A percentile compares a stretch with the other conserved stretches of the same genome.
phyloP scores from a whole-genome alignment of 2,113 vertebrate genomes.

The Melanerpes aurifrons region DNA sequence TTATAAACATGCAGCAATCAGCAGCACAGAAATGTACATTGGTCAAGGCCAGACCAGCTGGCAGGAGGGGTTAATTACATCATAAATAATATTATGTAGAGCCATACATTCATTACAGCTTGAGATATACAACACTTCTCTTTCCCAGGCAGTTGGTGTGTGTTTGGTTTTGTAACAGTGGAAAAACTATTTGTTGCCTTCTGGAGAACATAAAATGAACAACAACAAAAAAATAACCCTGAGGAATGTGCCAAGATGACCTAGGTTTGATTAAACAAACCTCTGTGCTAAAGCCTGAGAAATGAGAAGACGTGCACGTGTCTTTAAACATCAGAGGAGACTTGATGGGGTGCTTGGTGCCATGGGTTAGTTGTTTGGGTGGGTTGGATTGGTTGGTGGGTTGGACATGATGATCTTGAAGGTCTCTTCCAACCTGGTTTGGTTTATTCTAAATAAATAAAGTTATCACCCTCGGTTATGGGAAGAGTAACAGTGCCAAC shows the following conservation, averaged over 20 bases:
- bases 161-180: background rate
- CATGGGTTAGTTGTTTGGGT: too few relatives aligned
- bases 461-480: background rate
- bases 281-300: background rate
- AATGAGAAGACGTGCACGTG: rapidly evolving
- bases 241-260: background rate
- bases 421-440: too few relatives aligned
- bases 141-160: background rate
- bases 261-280: background rate
- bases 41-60: rapidly evolving
- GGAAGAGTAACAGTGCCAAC: background rate
- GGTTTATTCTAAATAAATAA: too few relatives aligned
- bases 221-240: background rate
- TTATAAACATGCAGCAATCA: background rate
- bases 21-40: background rate
- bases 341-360: too few relatives aligned
- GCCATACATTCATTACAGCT: background rate
- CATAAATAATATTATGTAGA: too few relatives aligned
- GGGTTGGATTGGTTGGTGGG: too few relatives aligned
- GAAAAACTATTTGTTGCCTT: background rate
- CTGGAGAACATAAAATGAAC: background rate
- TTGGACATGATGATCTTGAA: too few relatives aligned
- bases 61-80: background rate
- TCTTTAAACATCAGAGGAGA: background rate
- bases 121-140: background rate